Conservation (phyloP, 2,888 invertebrate genomes). For the Pyrrhosoma nymphula region DNA sequence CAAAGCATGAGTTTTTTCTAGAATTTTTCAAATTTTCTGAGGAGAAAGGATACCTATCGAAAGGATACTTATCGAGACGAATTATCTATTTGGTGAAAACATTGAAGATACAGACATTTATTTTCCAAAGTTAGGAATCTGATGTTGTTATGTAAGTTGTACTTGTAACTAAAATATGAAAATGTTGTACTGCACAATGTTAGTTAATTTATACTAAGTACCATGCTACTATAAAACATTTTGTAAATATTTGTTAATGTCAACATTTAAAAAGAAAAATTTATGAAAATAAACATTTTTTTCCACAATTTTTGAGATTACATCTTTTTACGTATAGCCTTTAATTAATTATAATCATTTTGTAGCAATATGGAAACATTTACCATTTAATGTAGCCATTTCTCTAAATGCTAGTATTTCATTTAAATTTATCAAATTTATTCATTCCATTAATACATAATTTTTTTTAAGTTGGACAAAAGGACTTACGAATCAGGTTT, state of each 20-base stretch:
- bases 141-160: neutral
- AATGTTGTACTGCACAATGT: neutral
- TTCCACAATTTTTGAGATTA: constrained; percentile 30
- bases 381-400: neutral
- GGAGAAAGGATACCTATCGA: neutral
- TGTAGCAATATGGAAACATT: neutral
- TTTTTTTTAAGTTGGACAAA: neutral
- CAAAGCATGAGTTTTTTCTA: neutral
- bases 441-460: neutral
- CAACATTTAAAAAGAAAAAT: neutral
- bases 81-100: neutral
- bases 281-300: constrained; percentile 19
- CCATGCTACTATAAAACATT: neutral
- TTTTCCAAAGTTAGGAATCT: neutral
- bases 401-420: neutral
- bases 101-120: neutral
- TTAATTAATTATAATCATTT: neutral
- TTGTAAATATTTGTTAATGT: constrained; percentile 39
- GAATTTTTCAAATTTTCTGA: neutral
- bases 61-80: neutral
- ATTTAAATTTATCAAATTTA: neutral
- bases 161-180: neutral
- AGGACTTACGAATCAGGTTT: neutral
- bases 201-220: neutral
- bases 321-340: neutral